Evolutionary conservation across 2,888 invertebrate genomes (phyloP), one percentile per base, ranked within the genome.

Genomic region (Chrysolina haemoptera): DNA sequence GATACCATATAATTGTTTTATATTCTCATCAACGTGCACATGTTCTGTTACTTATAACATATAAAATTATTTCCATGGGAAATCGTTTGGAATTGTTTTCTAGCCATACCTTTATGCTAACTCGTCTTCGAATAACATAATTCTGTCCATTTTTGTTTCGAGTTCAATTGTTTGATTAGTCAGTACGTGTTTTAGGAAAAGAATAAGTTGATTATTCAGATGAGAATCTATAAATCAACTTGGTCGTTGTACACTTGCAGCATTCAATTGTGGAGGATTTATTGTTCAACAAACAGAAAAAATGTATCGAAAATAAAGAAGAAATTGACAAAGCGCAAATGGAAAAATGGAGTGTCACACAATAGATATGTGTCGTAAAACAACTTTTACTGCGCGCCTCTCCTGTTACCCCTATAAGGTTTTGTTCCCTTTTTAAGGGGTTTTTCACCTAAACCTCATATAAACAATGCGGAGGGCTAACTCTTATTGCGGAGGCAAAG

Each of bases 31-130:
- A 71, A 78, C 76, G 68, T 74, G 69, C 76, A 76, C 75, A 76
- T 80, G 82, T 85, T 81, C 85, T 82, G 85, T 85, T 85, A 85
- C 80, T 81, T 84, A 84, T 83, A 82, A 83, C 83, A 81, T 82
- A 80, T 79, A 77, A 80, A 80, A 81, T 81, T 79, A 82, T 84
- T 84, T 82, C 82, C 83, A 83, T 84, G 84, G 84, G 84, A 85
- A 84, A 80, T 79, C 77, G 74, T 80, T 81, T 79, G 64, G 79
- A 75, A 79, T 81, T 78, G 27, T 67, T 77, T 76, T 73, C 69
- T 75, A 62, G 73, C 70, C 73, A 64, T 73, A 70, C 68, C 73
- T 68, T 59, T 72, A 75, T 71, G 70, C 71, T 69, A 66, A 67
- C 75, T 73, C 68, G 77, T 71, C 62, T 70, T 48, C 40, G 66